Evolutionary conservation across 2,113 vertebrate genomes (phyloP), one percentile per base, ranked within the genome.

Genomic region (Psilopogon haemacephalus): DNA sequence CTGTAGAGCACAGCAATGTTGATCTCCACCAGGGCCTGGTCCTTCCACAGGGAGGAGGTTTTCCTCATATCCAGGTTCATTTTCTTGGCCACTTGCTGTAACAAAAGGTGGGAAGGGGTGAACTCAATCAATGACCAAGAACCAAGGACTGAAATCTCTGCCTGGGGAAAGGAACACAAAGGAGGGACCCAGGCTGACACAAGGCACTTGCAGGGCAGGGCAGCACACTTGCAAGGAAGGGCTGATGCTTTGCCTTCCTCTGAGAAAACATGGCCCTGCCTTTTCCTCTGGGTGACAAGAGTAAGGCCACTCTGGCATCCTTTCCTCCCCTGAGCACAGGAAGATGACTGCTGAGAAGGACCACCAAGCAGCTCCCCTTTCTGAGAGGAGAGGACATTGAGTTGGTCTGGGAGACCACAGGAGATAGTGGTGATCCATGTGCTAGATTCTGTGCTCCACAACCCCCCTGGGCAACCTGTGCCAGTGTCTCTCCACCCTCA

Each of bases 1-100:
- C 99, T 99, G 97, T 99, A 96, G 23, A 99, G 98, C 67, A 99
- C 99, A 2, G 99, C 99, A 4, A 99, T 99, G 96, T 99, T 99
- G 95, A 99, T 98, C 96, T 99, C 99, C 95, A 99, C 99, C 90
- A 99, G 95, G 0, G 99, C 98, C 95, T 99, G 98, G 97, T 99
- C 99, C 94, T 99, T 99, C 99, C 99, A 99, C 69, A 99, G 97
- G 0, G 99, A 99, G 1, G 99, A 99, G 0, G 98, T 99, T 97
- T 99, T 99, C 93, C 98, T 98, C 95, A 98, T 99, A 92, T 99
- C 99, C 95, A 99, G 91, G 59, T 98, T 98, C 99, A 99, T 99
- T 96, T 97, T 98, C 89, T 97, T 98, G 88, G 99, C 99, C 50
- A 99, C 99, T 75, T 99, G 98, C 99, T 99, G 95, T 17, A 91